A percentile compares a stretch with the other conserved stretches of the same genome.
Conservation (phyloP, 2,797 vertebrate species). For the Cephalopachus bancanus region DNA sequence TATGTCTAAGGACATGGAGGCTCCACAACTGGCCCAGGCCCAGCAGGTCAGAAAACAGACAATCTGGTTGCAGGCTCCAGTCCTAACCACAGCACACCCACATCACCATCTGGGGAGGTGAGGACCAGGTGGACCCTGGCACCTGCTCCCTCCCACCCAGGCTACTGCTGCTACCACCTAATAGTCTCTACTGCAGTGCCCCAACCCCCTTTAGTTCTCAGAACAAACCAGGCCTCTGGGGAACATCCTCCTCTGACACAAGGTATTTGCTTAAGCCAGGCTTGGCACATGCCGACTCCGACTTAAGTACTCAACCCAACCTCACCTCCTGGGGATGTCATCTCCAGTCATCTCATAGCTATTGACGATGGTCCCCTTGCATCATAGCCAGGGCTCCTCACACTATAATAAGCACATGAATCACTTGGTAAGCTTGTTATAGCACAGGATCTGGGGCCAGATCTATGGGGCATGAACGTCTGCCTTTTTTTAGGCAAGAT, state of each 20-base stretch:
- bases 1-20: background rate
- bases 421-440: background rate
- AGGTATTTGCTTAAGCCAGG: background rate
- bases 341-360: background rate
- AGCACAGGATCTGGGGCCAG: background rate
- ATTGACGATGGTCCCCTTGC: background rate
- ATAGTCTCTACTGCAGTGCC: background rate
- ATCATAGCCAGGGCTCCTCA: background rate
- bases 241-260: background rate
- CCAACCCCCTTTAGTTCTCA: background rate
- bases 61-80: background rate
- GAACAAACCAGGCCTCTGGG: background rate
- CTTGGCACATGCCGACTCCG: background rate
- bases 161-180: background rate
- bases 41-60: background rate
- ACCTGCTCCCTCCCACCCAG: background rate
- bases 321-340: background rate
- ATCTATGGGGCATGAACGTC: background rate
- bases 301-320: background rate
- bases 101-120: accelerated
- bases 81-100: background rate
- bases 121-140: background rate
- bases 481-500: background rate
- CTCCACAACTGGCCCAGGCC: background rate
- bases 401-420: background rate